A percentile compares a stretch with the other conserved stretches of the same genome.
These are phyloP conservation scores for Aromia moschata DNA, from an alignment of 2,888 invertebrate species.

Conservation along the genomic window DNA sequence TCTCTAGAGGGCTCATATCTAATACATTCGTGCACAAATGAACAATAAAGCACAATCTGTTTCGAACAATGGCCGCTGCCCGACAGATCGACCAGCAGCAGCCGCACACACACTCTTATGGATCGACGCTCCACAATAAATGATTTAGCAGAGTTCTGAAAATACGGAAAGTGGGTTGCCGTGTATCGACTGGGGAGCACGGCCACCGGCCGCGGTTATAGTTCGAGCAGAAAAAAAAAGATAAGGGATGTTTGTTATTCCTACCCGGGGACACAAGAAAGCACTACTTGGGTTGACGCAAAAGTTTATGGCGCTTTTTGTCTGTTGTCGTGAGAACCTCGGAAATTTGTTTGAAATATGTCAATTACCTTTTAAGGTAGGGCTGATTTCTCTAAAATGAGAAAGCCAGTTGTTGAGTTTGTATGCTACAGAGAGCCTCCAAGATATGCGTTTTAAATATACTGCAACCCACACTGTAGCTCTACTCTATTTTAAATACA, in stretches of 20 bases:
- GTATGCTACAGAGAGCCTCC: too few species aligned
- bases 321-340: too few species aligned
- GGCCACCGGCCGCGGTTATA: conserved; percentile 4
- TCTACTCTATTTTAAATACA: too few species aligned
- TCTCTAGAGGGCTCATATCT: conserved; percentile 40
- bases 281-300: too few species aligned
- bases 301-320: too few species aligned
- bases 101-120: conserved; percentile 47
- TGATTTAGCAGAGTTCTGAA: conserved; percentile 55
- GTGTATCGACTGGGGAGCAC: conserved; percentile 42
- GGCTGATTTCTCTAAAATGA: too few species aligned
- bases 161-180: conserved; percentile 58
- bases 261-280: too few species aligned
- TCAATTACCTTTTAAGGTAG: too few species aligned
- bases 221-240: conserved; percentile 8
- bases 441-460: too few species aligned
- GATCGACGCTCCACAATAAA: conserved; percentile 51
- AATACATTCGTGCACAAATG: conserved; percentile 51
- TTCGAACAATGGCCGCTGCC: conserved; percentile 49
- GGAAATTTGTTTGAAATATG: too few species aligned
- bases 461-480: too few species aligned
- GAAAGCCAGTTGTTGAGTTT: too few species aligned
- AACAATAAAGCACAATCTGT: conserved; percentile 52
- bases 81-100: conserved; percentile 42
- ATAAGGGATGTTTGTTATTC: conserved; percentile 6